These are phyloP conservation scores for Danaus melanippus DNA, from an alignment of 1,140 invertebrate genomes.

Conservation along the genomic window DNA sequence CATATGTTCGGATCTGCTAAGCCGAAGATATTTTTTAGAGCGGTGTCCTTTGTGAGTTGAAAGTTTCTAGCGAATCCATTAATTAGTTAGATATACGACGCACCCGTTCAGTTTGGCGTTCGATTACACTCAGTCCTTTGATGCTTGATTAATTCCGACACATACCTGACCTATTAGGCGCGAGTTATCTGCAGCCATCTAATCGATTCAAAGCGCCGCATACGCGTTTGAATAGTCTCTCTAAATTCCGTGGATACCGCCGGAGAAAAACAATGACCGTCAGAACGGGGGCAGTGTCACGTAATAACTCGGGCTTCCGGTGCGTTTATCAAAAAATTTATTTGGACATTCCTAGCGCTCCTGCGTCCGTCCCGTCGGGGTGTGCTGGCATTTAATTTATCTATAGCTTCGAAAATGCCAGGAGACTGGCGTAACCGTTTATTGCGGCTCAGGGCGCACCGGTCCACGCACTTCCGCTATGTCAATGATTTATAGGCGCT, in stretches of 20 bases:
- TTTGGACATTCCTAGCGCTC: conserved; percentile 60
- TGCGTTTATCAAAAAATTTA: conserved; percentile 67
- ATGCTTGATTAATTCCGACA: conserved; percentile 67
- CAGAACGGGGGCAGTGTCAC: conserved; percentile 57
- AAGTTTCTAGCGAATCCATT: conserved; percentile 64
- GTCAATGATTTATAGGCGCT: conserved; percentile 63
- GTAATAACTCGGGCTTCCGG: conserved; percentile 63
- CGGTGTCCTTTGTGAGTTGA: conserved; percentile 59
- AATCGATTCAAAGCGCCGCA: conserved; percentile 59
- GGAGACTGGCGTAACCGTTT: conserved; percentile 48
- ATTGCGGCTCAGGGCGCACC: conserved; percentile 33
- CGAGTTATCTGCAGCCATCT: conserved; percentile 53
- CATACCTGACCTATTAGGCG: conserved; percentile 65
- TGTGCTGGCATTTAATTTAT: conserved; percentile 64
- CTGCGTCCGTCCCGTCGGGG: conserved; percentile 44
- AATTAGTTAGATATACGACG: conserved; percentile 66
- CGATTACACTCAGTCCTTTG: conserved; percentile 56
- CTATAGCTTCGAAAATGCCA: conserved; percentile 58
- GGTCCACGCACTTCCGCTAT: conserved; percentile 63
- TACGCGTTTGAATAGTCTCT: conserved; percentile 41
- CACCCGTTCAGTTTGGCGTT: conserved; percentile 22
- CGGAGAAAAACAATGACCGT: conserved; percentile 60
- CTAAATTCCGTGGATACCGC: conserved; percentile 51
- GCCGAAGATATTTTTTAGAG: conserved; percentile 33
- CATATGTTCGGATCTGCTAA: conserved; percentile 12